phyloP scores from a whole-genome alignment of 2,113 vertebrate genomes.

The Entelurus aequoreus region DNA sequence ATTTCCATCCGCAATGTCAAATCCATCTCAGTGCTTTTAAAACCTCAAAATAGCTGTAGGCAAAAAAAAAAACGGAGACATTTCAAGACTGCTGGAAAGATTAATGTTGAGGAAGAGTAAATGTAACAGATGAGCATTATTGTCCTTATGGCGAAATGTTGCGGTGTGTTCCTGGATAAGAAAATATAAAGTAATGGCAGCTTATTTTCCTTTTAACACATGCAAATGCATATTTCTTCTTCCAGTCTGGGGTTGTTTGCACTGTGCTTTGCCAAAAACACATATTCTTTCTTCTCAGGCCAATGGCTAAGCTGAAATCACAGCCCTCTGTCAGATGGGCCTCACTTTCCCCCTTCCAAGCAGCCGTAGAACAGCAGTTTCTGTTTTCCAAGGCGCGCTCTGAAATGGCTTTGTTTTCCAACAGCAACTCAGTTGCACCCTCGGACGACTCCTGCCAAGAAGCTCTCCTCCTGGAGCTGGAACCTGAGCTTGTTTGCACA shows the following conservation, averaged over 20 bases:
- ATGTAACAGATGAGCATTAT: conserved; percentile 31
- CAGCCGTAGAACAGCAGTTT: conserved; percentile 56
- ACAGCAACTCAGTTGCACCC: conserved; percentile 65
- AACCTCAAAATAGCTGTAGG: conserved; percentile 38
- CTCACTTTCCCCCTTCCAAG: conserved; percentile 30
- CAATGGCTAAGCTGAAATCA: conserved; percentile 67
- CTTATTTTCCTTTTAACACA: conserved; percentile 57
- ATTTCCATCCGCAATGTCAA: conserved; percentile 33
- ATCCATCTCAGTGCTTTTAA: conserved; percentile 40
- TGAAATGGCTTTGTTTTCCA: conserved; percentile 68
- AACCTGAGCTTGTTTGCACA: conserved; percentile 65
- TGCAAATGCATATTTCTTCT: conserved; percentile 52
- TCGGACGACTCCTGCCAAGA: conserved; percentile 58
- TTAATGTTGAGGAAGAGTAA: conserved; percentile 37
- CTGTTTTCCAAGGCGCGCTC: conserved; percentile 63
- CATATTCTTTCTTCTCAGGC: conserved; percentile 62
- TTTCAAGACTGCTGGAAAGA: conserved; percentile 37
- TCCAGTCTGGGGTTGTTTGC: conserved; percentile 64
- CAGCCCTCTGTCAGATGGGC: conserved; percentile 54
- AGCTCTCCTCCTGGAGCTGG: conserved; percentile 56
- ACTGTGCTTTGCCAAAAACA: conserved; percentile 61
- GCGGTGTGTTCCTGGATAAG: conserved; percentile 11
- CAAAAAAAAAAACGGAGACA: conserved; percentile 36
- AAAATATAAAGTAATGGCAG: conserved; percentile 48
- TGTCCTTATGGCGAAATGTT: conserved; percentile 22